Conservation (phyloP, 2,797 vertebrate genomes). For the Cynodonichthys magdalenae region DNA sequence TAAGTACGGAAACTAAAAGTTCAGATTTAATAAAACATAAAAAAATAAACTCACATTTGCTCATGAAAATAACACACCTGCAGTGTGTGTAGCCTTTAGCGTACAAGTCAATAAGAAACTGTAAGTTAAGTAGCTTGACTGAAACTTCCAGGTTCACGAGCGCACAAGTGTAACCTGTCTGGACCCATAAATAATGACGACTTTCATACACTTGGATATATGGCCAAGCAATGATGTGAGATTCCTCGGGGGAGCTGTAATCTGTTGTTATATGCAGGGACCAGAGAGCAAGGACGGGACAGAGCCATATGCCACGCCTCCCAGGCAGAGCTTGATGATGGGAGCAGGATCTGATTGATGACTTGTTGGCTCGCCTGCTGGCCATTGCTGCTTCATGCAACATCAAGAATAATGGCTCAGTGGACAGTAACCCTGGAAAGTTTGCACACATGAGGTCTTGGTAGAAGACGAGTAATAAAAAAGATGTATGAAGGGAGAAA, state of each 20-base stretch:
- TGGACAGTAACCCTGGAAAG: slow-evolving; percentile 43
- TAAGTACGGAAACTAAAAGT: slow-evolving; percentile 18
- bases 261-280: slow-evolving; percentile 70
- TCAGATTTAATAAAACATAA: slow-evolving; percentile 13
- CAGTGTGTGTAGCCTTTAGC: slow-evolving; percentile 20
- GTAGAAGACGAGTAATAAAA: slow-evolving; percentile 35
- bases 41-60: slow-evolving; percentile 3
- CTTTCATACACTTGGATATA: slow-evolving; percentile 70
- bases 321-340: slow-evolving; percentile 62
- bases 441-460: slow-evolving; percentile 43
- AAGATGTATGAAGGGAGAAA: slow-evolving; percentile 35
- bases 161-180: slow-evolving; percentile 67
- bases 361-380: slow-evolving; percentile 59
- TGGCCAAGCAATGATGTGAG: slow-evolving; percentile 68
- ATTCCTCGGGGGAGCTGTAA: slow-evolving; percentile 73
- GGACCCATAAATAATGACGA: slow-evolving; percentile 66
- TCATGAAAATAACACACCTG: slow-evolving; percentile 19
- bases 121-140: slow-evolving; percentile 42
- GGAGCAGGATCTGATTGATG: slow-evolving; percentile 72
- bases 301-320: slow-evolving; percentile 65
- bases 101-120: slow-evolving; percentile 44
- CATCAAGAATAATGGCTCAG: slow-evolving; percentile 62
- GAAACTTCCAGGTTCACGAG: slow-evolving; percentile 57
- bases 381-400: slow-evolving; percentile 56
- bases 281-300: slow-evolving; percentile 61